Conservation (phyloP, 2,797 vertebrate genomes). For the Coracias cyanogaster region DNA sequence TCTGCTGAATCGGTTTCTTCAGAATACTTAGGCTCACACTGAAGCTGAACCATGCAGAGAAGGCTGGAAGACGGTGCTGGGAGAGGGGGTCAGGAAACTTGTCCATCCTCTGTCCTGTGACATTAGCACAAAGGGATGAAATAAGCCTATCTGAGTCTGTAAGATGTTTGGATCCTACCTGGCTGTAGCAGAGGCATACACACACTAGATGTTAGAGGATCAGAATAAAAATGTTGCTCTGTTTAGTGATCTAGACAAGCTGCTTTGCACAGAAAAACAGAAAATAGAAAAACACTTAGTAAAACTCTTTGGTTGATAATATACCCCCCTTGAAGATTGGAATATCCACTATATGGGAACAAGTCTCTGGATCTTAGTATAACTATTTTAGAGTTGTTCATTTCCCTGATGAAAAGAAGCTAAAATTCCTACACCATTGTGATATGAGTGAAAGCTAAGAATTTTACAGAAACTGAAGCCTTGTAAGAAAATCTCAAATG, state of each 20-base stretch:
- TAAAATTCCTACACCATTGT: neutral
- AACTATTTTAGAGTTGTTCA: neutral
- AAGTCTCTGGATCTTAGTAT: neutral
- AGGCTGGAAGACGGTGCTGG: neutral
- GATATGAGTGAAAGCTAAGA: constrained; percentile 25
- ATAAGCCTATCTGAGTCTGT: neutral
- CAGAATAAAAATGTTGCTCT: neutral
- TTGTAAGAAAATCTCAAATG: constrained; percentile 62
- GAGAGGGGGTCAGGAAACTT: neutral
- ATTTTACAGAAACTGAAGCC: constrained; percentile 45
- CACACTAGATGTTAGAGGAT: neutral
- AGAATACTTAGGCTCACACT: neutral
- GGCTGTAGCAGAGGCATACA: neutral
- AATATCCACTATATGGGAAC: neutral
- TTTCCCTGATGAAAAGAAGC: neutral
- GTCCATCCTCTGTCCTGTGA: neutral
- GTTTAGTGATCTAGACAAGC: neutral
- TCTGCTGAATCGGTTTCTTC: constrained; percentile 39
- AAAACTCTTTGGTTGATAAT: neutral
- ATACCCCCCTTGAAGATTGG: neutral
- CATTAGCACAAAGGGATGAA: neutral
- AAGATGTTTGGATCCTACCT: neutral
- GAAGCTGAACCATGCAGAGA: neutral
- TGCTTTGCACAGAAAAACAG: neutral
- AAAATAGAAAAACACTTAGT: neutral